These are phyloP conservation scores for Brachystomella parvula DNA, from an alignment of 1,140 invertebrate genomes.

Conservation along the genomic window DNA sequence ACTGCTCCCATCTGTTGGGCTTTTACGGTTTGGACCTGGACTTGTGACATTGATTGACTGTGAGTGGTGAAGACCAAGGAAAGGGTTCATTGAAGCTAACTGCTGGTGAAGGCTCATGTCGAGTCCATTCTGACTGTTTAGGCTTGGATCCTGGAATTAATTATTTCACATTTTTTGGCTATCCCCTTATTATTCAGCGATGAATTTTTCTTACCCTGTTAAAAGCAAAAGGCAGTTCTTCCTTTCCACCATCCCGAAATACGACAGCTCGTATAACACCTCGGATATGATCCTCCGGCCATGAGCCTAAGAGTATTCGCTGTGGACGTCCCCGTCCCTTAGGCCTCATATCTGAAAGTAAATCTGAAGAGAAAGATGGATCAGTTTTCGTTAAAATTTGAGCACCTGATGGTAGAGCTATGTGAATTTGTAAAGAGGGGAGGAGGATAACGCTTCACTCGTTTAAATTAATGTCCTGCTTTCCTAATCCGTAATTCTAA, in stretches of 20 bases:
- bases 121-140: conserved; percentile 22
- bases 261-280: conserved; percentile 83
- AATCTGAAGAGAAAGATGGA: conserved; percentile 25
- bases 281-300: conserved; percentile 85
- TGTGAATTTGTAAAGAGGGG: conserved; percentile 2
- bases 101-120: conserved; percentile 34
- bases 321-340: conserved; percentile 81
- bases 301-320: conserved; percentile 76
- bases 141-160: neutral
- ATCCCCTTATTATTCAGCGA: neutral
- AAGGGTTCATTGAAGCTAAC: conserved; percentile 6
- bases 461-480: too few relatives aligned
- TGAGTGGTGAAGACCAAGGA: neutral
- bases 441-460: too few relatives aligned
- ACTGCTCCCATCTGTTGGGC: neutral
- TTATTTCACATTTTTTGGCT: neutral
- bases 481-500: too few relatives aligned
- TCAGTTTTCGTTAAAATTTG: conserved; percentile 8
- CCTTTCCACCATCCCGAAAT: conserved; percentile 74
- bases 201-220: conserved; percentile 42
- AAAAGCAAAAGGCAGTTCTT: conserved; percentile 53
- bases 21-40: conserved; percentile 47
- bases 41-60: neutral
- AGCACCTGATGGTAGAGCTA: neutral
- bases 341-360: conserved; percentile 66